Evolutionary conservation across 2,888 invertebrate species (phyloP), one percentile per base, ranked within the genome.

Genomic region (Tryphoninae sp.): DNA sequence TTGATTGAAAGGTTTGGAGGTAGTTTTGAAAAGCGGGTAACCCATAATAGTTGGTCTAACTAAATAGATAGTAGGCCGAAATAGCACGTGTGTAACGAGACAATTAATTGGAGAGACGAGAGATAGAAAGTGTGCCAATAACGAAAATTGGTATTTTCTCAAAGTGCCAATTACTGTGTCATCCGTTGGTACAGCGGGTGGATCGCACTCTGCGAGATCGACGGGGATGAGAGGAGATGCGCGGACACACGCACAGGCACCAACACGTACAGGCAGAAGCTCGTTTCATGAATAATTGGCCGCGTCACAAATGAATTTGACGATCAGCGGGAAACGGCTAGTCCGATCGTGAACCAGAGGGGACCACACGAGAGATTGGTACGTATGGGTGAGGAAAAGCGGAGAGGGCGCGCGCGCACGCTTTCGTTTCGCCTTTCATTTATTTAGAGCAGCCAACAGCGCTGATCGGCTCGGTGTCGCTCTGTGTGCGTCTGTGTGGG

Each of bases 221-320:
- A 82, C 83, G 33, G 33, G 33, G 33, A 83, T 82, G 82, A 83
- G 76, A 11, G 22, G 79, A 83, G 69, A 84, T 82, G 80, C 79
- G 83, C 81, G 78, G 26, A 65, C 61, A 53, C 55, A 67, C 62
- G 59, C 73, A 26, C 26, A 26, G 65, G 40, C 83, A 80, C 81
- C 75, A 16, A 65, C 58, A 65, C 42, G 49, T 67, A 51, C 82
- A 79, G 80, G 77, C 81, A 84, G 73, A 67, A 72, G 76, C 58
- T 45, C 78, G 76, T 72, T 72, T 75, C 87, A 89, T 90, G 89
- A 91, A 90, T 91, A 90, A 91, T 91, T 90, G 89, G 86, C 83
- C 86, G 85, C 88, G 87, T 86, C 87, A 88, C 90, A 88, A 89
- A 89, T 89, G 88, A 90, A 90, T 90, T 90, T 88, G 88, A 86